These are phyloP conservation scores for cattle (Bos taurus) DNA, from an alignment of 2,113 vertebrate genomes.

Conservation along the genomic window ARS-UCD2.0 NC_037335.1:102001501-102002000, in stretches of 20 bases:
- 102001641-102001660: background rate
- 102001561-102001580: background rate
- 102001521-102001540: slow-evolving; percentile 56
- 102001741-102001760: background rate
- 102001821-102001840: background rate
- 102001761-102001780: background rate
- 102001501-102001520: slow-evolving; percentile 60
- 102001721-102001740: background rate
- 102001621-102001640: background rate
- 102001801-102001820: background rate
- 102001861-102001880: background rate
- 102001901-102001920: background rate
- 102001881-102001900: background rate
- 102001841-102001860: background rate
- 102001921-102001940: background rate
- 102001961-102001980: background rate
- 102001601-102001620: background rate
- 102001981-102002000: slow-evolving; percentile 40
- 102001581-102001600: slow-evolving; percentile 29
- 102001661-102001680: background rate
- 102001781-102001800: background rate
- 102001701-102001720: background rate
- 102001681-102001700: background rate
- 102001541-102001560: background rate
- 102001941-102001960: background rate